These are phyloP conservation scores for Cephalopterus ornatus DNA, from an alignment of 2,113 vertebrate genomes.

Conservation along the genomic window DNA sequence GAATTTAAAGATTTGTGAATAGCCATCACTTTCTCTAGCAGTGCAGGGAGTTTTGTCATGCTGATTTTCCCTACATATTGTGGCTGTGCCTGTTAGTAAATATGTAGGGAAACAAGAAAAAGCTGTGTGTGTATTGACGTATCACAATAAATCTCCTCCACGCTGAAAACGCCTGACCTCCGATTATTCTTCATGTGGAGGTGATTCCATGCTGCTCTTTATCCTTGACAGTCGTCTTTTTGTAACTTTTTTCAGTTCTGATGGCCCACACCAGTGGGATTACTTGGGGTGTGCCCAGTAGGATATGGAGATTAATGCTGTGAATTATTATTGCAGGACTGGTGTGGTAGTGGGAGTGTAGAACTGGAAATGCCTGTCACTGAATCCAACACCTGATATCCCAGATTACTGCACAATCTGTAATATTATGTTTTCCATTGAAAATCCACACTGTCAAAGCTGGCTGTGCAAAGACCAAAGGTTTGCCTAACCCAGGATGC, in stretches of 20 bases:
- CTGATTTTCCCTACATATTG: background rate
- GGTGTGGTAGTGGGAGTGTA: background rate
- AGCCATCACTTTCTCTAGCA: background rate
- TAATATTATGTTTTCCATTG: background rate
- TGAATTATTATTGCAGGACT: background rate
- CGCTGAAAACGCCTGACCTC: background rate
- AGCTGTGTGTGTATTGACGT: background rate
- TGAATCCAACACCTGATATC: background rate
- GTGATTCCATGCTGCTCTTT: background rate
- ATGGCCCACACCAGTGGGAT: background rate
- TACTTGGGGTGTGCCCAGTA: background rate
- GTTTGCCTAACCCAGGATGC: background rate
- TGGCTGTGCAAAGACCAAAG: background rate
- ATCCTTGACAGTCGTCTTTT: background rate
- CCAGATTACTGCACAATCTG: background rate
- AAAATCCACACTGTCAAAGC: background rate
- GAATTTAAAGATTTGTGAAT: background rate
- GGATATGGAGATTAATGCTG: background rate
- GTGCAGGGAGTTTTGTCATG: background rate
- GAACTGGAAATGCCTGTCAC: background rate
- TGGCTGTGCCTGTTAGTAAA: background rate
- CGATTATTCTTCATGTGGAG: background rate
- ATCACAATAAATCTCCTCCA: background rate
- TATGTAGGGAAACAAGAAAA: background rate
- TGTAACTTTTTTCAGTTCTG: background rate